These are phyloP conservation scores for Pygmarrhopalites habei DNA, from an alignment of 1,140 invertebrate genomes.

Conservation along the genomic window DNA sequence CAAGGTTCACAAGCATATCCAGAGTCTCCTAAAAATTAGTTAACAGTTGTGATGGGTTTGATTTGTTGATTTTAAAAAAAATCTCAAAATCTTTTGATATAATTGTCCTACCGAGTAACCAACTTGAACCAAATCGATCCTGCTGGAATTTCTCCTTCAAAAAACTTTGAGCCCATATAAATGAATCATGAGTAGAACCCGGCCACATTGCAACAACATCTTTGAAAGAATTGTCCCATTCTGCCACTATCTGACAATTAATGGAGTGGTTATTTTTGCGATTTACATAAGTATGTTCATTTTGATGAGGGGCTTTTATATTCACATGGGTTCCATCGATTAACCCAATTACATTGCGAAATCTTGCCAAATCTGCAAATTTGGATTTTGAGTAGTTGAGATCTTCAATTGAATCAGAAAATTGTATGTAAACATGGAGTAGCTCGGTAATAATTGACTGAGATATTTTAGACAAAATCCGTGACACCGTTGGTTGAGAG, in stretches of 20 bases:
- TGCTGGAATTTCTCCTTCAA: conserved; percentile 23
- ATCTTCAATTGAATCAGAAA: not conserved
- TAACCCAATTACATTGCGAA: conserved; percentile 31
- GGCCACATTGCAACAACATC: conserved; percentile 44
- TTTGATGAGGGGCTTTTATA: conserved; percentile 35
- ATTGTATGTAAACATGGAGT: not conserved
- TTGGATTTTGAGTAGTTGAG: not conserved
- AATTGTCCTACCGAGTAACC: conserved; percentile 22
- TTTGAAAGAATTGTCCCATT: conserved; percentile 41
- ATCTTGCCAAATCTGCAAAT: conserved; percentile 1
- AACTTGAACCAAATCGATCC: conserved; percentile 23
- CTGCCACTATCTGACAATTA: conserved; percentile 38
- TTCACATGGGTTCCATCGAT: conserved; percentile 41
- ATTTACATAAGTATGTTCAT: conserved; percentile 10
- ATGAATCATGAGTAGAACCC: conserved; percentile 42
- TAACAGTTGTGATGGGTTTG: no score
- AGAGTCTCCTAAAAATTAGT: no score
- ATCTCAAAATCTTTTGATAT: no score
- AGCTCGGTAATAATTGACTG: not conserved
- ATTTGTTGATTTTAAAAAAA: no score
- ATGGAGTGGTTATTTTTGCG: conserved; percentile 24
- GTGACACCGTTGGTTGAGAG: conserved; percentile 11
- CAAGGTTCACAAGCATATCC: no score
- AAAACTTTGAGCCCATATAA: conserved; percentile 41
- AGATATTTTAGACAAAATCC: conserved; percentile 3